Conservation (phyloP, 2,113 vertebrate genomes). For the Hippocampus abdominalis region DNA sequence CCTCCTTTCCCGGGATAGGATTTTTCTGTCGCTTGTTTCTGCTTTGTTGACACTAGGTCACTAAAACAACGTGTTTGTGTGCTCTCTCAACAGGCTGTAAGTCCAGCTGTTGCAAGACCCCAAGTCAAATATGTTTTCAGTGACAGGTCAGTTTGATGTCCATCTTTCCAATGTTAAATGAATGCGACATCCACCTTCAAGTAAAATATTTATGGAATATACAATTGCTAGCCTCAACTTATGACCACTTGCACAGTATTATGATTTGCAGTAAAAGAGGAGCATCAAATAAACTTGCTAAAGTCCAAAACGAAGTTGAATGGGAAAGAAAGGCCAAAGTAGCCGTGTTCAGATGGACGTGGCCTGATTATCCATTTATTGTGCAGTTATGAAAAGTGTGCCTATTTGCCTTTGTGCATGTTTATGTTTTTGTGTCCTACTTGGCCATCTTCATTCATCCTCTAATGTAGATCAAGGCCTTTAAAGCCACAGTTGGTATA, state of each 20-base stretch:
- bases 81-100: constrained; percentile 43
- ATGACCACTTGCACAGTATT: background rate
- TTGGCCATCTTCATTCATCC: constrained; percentile 62
- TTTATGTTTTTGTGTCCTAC: constrained; percentile 49
- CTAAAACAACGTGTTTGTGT: constrained; percentile 20
- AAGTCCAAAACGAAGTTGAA: background rate
- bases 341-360: background rate
- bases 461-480: constrained; percentile 70
- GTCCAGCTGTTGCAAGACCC: constrained; percentile 34
- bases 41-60: background rate
- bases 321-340: background rate
- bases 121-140: constrained; percentile 45
- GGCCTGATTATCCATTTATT: background rate
- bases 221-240: background rate
- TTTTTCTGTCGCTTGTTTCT: background rate
- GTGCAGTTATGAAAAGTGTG: background rate
- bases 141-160: constrained; percentile 46
- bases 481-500: constrained; percentile 59
- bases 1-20: background rate
- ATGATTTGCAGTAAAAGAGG: background rate
- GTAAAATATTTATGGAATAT: background rate
- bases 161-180: background rate
- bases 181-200: background rate
- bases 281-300: background rate
- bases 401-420: constrained; percentile 22